Evolutionary conservation across 1,140 invertebrate species (phyloP).

Genomic region (Solenopsis invicta): DNA sequence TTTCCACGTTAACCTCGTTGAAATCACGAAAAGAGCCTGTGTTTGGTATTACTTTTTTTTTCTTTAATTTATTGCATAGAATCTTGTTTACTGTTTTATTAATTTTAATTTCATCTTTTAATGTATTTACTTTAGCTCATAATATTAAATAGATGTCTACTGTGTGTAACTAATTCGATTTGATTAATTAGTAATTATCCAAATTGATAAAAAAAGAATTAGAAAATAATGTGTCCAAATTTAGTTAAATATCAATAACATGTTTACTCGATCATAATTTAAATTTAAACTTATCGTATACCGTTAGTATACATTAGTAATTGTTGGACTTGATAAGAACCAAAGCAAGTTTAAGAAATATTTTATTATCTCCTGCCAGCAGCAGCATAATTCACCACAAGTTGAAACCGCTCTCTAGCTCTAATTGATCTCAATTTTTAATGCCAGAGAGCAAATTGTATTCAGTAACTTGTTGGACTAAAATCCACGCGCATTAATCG

Average conservation of each 20-base stretch:
- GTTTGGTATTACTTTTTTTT: no score
- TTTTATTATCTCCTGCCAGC: constrained; percentile 24
- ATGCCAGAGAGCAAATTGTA: neutral
- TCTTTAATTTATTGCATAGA: no score
- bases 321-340: no score
- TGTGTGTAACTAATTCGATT: neutral
- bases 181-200: neutral
- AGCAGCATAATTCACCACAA: constrained; percentile 10
- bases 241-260: neutral
- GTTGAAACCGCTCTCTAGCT: neutral
- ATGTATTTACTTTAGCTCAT: neutral
- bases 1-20: no score
- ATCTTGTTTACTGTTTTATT: no score
- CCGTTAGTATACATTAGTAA: neutral
- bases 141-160: neutral
- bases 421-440: constrained; percentile 55
- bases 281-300: neutral
- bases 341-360: neutral
- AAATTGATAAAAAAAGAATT: neutral
- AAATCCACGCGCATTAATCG: constrained; percentile 28
- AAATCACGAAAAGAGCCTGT: no score
- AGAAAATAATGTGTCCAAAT: neutral
- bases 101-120: neutral
- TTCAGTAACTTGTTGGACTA: constrained; percentile 1
- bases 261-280: neutral